phyloP scores from a whole-genome alignment of 2,888 invertebrate species.

The Cantharis flavilabris region DNA sequence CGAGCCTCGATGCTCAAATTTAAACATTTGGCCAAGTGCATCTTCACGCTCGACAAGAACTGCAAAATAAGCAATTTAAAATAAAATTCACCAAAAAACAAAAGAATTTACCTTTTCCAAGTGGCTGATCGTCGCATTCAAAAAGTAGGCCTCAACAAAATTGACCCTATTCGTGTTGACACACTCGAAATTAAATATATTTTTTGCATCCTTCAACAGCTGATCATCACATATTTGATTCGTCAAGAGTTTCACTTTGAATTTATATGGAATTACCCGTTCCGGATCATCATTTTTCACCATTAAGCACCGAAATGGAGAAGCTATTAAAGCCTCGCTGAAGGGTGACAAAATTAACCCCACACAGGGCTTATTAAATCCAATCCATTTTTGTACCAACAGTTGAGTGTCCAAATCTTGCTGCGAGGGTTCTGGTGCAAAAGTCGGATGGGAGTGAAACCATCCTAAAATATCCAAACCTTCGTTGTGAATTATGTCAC shows the following conservation, averaged over 20 bases:
- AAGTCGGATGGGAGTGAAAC: constrained; percentile 80
- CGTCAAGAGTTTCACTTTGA: constrained; percentile 57
- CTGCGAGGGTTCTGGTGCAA: constrained; percentile 71
- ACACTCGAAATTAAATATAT: constrained; percentile 44
- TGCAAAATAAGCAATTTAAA: constrained; percentile 43
- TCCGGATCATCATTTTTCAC: constrained; percentile 53
- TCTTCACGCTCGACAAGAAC: constrained; percentile 61
- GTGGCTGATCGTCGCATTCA: constrained; percentile 59
- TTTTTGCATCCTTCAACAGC: constrained; percentile 53
- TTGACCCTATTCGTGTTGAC: constrained; percentile 44
- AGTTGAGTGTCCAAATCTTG: constrained; percentile 71
- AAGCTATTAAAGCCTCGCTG: constrained; percentile 59
- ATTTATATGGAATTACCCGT: constrained; percentile 59
- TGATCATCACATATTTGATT: constrained; percentile 46
- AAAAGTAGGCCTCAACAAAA: constrained; percentile 57
- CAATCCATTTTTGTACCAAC: constrained; percentile 62
- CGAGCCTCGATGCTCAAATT: constrained; percentile 48
- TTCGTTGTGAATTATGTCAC: constrained; percentile 58
- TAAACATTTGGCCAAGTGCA: constrained; percentile 57
- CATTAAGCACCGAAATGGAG: constrained; percentile 63
- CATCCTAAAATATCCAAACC: constrained; percentile 64
- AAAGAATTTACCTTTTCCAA: constrained; percentile 59
- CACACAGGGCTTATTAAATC: constrained; percentile 62
- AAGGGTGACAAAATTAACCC: constrained; percentile 71
- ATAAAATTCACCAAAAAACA: not conserved